Conservation (phyloP, 2,113 vertebrate genomes). For the Astur gentilis region DNA sequence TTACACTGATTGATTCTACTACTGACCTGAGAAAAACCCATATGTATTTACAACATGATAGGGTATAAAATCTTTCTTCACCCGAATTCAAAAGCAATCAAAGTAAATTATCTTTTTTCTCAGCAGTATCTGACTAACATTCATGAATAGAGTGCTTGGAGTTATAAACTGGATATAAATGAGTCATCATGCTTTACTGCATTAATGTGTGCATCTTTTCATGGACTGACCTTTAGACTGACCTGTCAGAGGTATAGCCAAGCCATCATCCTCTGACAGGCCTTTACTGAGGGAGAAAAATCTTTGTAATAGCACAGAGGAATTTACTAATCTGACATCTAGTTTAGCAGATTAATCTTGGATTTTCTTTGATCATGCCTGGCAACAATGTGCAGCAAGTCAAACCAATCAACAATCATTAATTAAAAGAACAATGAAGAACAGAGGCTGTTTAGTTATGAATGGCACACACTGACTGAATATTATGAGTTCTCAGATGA, state of each 20-base stretch:
- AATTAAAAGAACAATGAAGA: conserved; percentile 78
- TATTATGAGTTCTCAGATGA: conserved; percentile 42
- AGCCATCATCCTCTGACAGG: conserved; percentile 72
- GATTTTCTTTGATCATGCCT: conserved; percentile 81
- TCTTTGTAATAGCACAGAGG: conserved; percentile 78
- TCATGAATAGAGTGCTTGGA: not conserved
- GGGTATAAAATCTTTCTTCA: not conserved
- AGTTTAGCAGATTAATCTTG: conserved; percentile 79
- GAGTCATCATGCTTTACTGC: not conserved
- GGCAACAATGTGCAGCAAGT: conserved; percentile 71
- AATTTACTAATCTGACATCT: conserved; percentile 87
- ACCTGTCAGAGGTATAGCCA: conserved; percentile 49
- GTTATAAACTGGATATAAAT: not conserved
- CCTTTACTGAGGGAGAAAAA: conserved; percentile 74
- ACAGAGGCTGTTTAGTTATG: conserved; percentile 52
- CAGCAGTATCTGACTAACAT: not conserved
- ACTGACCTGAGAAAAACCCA: not conserved
- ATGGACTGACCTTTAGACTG: conserved; percentile 48
- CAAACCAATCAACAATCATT: conserved; percentile 78
- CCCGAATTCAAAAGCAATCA: not conserved
- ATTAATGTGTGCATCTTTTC: conserved; percentile 38
- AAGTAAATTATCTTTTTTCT: conserved; percentile 7
- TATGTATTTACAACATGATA: not conserved
- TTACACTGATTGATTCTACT: not conserved
- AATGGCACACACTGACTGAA: conserved; percentile 54